Evolutionary conservation across 1,140 invertebrate genomes (phyloP).

Genomic region (Ceratitis capitata): DNA sequence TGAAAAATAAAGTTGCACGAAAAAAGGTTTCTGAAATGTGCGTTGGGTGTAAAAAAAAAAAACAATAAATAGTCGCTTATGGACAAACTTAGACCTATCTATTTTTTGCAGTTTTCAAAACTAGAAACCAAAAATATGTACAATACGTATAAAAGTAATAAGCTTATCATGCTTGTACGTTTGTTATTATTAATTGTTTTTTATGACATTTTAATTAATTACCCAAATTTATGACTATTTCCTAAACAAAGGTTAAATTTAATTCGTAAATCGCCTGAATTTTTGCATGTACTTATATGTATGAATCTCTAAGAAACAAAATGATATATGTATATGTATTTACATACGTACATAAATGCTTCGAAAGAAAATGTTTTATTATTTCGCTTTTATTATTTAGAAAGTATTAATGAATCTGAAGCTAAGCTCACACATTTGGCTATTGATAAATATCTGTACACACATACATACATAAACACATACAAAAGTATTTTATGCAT

Average conservation of each 20-base stretch:
- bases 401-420: neutral
- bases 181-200: neutral
- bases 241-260: neutral
- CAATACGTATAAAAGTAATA: neutral
- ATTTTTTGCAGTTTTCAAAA: neutral
- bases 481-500: no score
- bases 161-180: neutral
- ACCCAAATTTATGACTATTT: neutral
- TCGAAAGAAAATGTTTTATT: neutral
- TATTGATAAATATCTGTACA: neutral
- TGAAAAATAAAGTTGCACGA: neutral
- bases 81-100: neutral
- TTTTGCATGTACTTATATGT: no score
- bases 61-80: no score
- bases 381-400: neutral
- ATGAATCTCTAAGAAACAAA: no score
- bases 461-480: neutral
- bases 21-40: neutral
- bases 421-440: neutral
- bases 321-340: no score
- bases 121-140: neutral
- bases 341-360: neutral
- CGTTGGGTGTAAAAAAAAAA: neutral
- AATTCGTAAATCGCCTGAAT: neutral
- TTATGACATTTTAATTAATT: slow-evolving; percentile 11